A percentile compares a stretch with the other conserved stretches of the same genome.
Evolutionary conservation across 2,797 vertebrate species (phyloP).

Genomic region (Acrossocheilus wenchowensis): DNA sequence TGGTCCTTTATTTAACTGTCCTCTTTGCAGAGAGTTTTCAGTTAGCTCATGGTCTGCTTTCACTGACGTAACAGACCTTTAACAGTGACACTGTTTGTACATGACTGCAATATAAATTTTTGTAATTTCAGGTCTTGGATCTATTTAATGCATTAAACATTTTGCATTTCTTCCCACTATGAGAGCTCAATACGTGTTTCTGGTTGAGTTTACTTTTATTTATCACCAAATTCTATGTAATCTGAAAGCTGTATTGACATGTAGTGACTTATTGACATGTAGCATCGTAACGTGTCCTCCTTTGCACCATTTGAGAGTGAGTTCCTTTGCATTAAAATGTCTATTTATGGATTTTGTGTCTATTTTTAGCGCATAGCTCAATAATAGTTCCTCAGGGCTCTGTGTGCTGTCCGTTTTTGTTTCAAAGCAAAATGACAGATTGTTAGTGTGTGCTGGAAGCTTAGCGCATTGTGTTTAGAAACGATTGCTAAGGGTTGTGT

Average conservation of each 20-base stretch:
- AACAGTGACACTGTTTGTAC: not conserved
- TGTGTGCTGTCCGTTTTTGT: constrained; percentile 25
- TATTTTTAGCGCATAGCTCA: constrained; percentile 28
- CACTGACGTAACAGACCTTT: not conserved
- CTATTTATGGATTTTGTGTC: constrained; percentile 37
- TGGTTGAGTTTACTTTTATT: not conserved
- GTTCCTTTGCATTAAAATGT: constrained; percentile 35
- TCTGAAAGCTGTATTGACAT: not conserved
- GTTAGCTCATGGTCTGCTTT: not conserved
- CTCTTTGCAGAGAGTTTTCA: constrained; percentile 2
- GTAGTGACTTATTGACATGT: not conserved
- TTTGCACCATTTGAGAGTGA: constrained; percentile 12
- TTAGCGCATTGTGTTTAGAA: not conserved
- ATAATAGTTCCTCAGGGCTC: constrained; percentile 30
- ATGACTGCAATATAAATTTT: not conserved
- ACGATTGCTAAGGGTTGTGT: not conserved
- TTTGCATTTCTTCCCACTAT: not conserved
- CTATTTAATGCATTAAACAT: not conserved
- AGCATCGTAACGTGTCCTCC: not conserved
- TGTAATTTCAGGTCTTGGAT: not conserved
- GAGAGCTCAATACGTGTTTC: not conserved
- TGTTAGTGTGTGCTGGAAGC: not conserved
- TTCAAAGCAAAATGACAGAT: constrained; percentile 17
- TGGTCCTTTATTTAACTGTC: constrained; percentile 14
- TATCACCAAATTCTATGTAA: not conserved